Evolutionary conservation across 2,888 invertebrate species (phyloP), one percentile per base, ranked within the genome.

Genomic region (Microplitis manilae): DNA sequence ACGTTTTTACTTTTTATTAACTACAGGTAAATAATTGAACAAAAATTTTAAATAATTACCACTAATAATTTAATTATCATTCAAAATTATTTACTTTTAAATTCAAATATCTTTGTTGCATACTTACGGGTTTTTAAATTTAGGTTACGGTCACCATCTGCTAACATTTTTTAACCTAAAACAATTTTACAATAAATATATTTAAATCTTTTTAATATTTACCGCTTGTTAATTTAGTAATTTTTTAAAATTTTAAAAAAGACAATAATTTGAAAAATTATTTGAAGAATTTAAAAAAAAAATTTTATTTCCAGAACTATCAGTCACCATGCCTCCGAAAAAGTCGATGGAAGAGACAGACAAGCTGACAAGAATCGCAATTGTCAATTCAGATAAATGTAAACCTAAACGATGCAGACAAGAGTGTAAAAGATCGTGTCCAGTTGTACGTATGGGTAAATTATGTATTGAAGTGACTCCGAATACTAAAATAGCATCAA

Each of bases 331-430:
- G 94, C 94, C 94, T 68, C 93, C 93, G 75, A 92, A 92, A 91
- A 94, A 93, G 91, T 94, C 94, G 83, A 93, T 92, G 87, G 96
- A 97, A 87, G 97, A 97, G 91, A 95, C 95, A 50, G 98, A 98
- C 89, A 96, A 96, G 90, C 94, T 98, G 87, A 99, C 98, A 76
- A 95, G 98, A 92, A 98, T 99, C 90, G 98, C 99, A 81, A 98
- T 99, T 86, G 98, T 99, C 81, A 98, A 97, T 90, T 94, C 95
- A 83, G 99, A 99, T 92, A 97, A 98, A 88, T 99, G 99, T 91
- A 99, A 99, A 90, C 99, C 99, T 1, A 99, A 99, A 91, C 93
- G 98, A 93, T 99, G 99, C 91, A 94, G 98, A 76, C 98, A 99
- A 90, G 98, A 99, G 88, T 99, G 99, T 91, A 99, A 99, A 90